These are phyloP conservation scores for Liparis tanakae DNA, from an alignment of 2,797 vertebrate species.

Conservation along the genomic window DNA sequence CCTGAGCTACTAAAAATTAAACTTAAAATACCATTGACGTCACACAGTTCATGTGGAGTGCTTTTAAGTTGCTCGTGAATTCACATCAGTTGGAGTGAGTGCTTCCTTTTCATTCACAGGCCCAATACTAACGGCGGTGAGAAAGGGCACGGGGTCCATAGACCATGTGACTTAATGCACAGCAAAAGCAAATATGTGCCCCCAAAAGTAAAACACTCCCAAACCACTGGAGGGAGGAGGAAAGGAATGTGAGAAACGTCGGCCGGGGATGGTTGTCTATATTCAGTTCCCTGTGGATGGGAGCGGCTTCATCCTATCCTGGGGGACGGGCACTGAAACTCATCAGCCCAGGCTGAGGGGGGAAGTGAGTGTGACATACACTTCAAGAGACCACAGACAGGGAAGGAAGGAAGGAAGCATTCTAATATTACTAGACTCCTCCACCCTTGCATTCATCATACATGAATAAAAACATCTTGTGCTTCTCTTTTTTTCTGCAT, in stretches of 20 bases:
- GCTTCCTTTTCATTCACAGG: not conserved
- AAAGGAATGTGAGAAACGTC: conserved; percentile 75
- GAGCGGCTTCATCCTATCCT: conserved; percentile 82
- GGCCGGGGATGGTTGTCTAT: conserved; percentile 75
- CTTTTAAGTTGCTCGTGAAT: not conserved
- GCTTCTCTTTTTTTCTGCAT: conserved; percentile 21
- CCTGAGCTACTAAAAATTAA: too few species aligned
- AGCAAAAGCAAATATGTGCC: not conserved
- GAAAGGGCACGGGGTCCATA: not conserved
- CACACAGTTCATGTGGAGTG: not conserved
- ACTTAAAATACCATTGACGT: not conserved
- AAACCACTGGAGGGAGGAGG: conserved; percentile 1
- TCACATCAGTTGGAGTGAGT: not conserved
- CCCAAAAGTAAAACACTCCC: not conserved
- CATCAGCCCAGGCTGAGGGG: conserved; percentile 21
- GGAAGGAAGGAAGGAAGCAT: conserved; percentile 59
- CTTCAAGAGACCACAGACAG: conserved; percentile 48
- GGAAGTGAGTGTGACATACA: conserved; percentile 66
- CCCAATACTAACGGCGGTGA: not conserved
- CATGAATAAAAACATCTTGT: conserved; percentile 66
- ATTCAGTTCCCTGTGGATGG: conserved; percentile 80
- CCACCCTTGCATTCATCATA: conserved; percentile 51
- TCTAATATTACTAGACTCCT: conserved; percentile 59
- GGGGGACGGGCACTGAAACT: conserved; percentile 17
- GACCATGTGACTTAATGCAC: too few species aligned